A percentile compares a stretch with the other conserved stretches of the same genome.
Evolutionary conservation across 2,888 invertebrate genomes (phyloP).

Genomic region (Azorinus chamasolen): DNA sequence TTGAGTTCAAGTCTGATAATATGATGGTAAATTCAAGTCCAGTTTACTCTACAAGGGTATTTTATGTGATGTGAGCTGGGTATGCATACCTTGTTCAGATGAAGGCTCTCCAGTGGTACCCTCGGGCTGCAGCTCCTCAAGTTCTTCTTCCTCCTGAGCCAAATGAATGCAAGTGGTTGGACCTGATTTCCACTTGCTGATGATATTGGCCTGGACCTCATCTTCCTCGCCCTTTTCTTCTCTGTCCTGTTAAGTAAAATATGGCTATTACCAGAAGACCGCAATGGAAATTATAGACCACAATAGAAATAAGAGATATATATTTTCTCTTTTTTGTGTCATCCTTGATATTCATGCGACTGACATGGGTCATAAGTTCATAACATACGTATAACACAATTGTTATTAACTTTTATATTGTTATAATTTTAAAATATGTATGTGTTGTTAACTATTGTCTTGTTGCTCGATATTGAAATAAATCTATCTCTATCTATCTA

Average conservation of each 20-base stretch:
- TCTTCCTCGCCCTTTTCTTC: conserved; percentile 82
- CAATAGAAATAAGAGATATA: too few relatives aligned
- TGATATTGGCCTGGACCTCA: conserved; percentile 78
- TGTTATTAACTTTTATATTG: not conserved
- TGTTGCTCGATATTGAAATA: too few relatives aligned
- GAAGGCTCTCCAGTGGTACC: conserved; percentile 26
- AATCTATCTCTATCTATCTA: too few relatives aligned
- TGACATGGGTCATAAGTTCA: not conserved
- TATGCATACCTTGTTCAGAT: conserved; percentile 42
- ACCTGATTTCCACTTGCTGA: conserved; percentile 85
- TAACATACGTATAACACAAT: not conserved
- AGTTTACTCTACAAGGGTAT: too few relatives aligned
- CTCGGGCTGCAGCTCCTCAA: conserved; percentile 65
- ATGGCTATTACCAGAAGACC: not conserved
- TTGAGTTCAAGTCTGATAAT: too few relatives aligned
- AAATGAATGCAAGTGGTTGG: conserved; percentile 81
- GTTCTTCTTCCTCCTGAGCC: conserved; percentile 81
- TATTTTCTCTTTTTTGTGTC: too few relatives aligned
- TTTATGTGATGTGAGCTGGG: too few relatives aligned
- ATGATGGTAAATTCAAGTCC: too few relatives aligned
- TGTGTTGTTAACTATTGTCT: too few relatives aligned
- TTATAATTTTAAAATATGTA: too few relatives aligned
- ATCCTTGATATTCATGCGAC: not conserved
- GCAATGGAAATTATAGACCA: not conserved
- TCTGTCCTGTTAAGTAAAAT: conserved; percentile 68